Evolutionary conservation across 2,797 vertebrate genomes (phyloP).

Genomic region (Myotis pilosus): DNA sequence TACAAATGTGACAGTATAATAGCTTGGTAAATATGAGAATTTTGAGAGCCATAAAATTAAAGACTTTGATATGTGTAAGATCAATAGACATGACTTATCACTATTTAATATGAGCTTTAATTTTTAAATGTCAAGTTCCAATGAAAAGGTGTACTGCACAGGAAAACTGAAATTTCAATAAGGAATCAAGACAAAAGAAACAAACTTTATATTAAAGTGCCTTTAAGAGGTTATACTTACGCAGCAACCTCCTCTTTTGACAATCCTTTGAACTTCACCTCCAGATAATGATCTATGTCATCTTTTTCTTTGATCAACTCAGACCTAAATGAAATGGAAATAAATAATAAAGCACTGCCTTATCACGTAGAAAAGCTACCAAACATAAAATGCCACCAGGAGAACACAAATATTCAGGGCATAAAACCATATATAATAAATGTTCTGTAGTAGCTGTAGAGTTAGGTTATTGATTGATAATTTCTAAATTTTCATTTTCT

Average conservation of each 20-base stretch:
- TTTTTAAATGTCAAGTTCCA: slow-evolving; percentile 84
- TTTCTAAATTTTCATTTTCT: slow-evolving; percentile 61
- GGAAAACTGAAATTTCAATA: slow-evolving; percentile 83
- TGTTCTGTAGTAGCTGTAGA: background rate
- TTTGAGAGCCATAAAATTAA: slow-evolving; percentile 78
- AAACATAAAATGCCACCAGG: slow-evolving; percentile 74
- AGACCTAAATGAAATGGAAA: slow-evolving; percentile 85
- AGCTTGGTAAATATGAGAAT: slow-evolving; percentile 81
- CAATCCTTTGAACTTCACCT: slow-evolving; percentile 87
- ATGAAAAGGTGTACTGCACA: slow-evolving; percentile 75
- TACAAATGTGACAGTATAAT: slow-evolving; percentile 70
- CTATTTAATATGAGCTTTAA: slow-evolving; percentile 86
- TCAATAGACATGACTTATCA: slow-evolving; percentile 82
- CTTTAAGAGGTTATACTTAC: slow-evolving; percentile 85
- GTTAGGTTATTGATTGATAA: background rate
- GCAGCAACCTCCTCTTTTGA: slow-evolving; percentile 85
- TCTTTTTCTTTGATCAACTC: slow-evolving; percentile 87
- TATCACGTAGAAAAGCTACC: slow-evolving; percentile 75
- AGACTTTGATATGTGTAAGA: slow-evolving; percentile 82
- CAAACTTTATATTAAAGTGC: slow-evolving; percentile 81
- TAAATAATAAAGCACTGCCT: slow-evolving; percentile 79
- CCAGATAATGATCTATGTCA: slow-evolving; percentile 86
- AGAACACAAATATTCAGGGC: slow-evolving; percentile 75
- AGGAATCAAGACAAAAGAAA: slow-evolving; percentile 84
- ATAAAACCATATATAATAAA: background rate